These are phyloP conservation scores for Glaucopsyche alexis DNA, from an alignment of 2,888 invertebrate species.

Conservation along the genomic window DNA sequence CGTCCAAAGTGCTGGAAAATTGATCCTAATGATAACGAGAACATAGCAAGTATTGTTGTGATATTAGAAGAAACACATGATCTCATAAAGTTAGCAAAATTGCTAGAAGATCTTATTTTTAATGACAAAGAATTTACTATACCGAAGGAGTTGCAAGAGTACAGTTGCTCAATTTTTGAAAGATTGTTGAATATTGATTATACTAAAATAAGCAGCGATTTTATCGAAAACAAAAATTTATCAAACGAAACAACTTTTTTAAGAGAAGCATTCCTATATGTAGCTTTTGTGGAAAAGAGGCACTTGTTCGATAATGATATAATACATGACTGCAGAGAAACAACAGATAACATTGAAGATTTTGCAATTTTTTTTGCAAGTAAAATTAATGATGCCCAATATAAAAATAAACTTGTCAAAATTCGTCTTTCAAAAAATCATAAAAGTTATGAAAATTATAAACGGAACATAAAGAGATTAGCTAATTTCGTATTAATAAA, in stretches of 20 bases:
- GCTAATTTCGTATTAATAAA: conserved; percentile 14
- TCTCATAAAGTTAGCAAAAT: conserved; percentile 18
- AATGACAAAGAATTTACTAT: background rate
- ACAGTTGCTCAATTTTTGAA: background rate
- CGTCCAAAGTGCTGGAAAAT: conserved; percentile 19
- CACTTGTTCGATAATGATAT: background rate
- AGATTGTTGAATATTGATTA: background rate
- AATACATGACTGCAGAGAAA: background rate
- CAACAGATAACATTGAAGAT: background rate
- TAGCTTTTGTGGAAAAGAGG: conserved; percentile 1
- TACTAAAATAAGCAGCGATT: conserved; percentile 6
- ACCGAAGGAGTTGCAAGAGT: background rate
- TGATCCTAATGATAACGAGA: background rate
- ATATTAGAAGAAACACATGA: conserved; percentile 14
- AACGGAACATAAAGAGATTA: background rate
- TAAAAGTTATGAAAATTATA: conserved; percentile 3
- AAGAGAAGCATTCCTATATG: conserved; percentile 10
- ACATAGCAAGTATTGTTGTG: background rate
- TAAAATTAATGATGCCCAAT: background rate
- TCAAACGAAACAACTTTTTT: conserved; percentile 1
- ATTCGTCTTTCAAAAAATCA: background rate
- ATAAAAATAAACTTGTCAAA: background rate
- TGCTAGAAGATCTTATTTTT: conserved; percentile 21
- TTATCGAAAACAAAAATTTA: background rate
- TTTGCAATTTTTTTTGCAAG: conserved; percentile 2